Base-by-base conservation (phyloP, 2,113 vertebrate species). In the Psettodes erumei region DNA sequence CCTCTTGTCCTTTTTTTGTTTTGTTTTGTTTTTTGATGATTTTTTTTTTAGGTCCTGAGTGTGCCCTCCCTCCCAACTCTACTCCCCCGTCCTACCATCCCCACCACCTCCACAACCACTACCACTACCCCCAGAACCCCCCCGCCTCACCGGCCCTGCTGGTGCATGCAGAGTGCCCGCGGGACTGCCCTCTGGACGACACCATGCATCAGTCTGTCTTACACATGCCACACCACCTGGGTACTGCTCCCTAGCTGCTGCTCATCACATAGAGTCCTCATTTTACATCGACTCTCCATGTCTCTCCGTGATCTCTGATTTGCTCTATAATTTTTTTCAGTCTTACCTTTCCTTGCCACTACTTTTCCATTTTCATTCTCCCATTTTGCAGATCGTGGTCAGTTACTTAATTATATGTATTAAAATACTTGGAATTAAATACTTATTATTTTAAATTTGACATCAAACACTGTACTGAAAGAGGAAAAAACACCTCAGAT, bases 171-270 rank as follows among this genome's bases (percentile, higher is more conserved):
- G 93, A 94, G 77, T 93, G 92, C 86, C 86, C 87, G 11, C 86
- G 73, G 82, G 93, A 94, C 83, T 90, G 83, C 88, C 90, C 92
- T 85, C 86, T 95, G 92, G 95, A 95, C 18, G 92, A 94, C 86
- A 90, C 86, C 92, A 93, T 95, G 87, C 94, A 92, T 90, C 92
- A 89, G 84, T 93, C 92, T 92, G 92, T 92, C 81, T 92, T 94
- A 84, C 90, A 95, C 86, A 93, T 95, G 93, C 90, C 92, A 67
- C 89, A 87, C 67, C 88, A 91, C 81, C 73, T 92, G 90, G 91
- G 90, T 92, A 91, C 84, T 81, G 79, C 82, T 82, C 19, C 79
- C 71, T 63, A 77, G 82, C 76, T 89, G 80, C 70, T 81, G 50
- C 79, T 90, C 84, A 78, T 73, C 70, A 76, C 59, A 55, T 35